Evolutionary conservation across 2,797 vertebrate genomes (phyloP).

Genomic region (Setipinna tenuifilis): DNA sequence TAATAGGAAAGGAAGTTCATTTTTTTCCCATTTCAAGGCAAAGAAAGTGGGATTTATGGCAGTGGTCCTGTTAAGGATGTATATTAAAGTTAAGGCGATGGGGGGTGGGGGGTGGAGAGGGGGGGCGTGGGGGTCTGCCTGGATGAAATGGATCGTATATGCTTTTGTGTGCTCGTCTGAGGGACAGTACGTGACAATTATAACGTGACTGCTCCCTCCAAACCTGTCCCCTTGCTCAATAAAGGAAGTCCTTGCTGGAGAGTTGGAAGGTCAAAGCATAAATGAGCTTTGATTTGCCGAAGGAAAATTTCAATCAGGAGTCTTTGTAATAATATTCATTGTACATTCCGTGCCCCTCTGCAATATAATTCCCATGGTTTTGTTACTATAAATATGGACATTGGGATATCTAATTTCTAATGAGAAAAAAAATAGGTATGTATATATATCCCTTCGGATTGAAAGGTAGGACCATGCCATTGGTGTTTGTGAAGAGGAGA

Average conservation of each 20-base stretch:
- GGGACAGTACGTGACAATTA: conserved; percentile 44
- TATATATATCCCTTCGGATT: conserved; percentile 78
- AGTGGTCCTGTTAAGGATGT: no score
- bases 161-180: conserved; percentile 35
- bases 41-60: background rate
- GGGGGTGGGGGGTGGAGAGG: no score
- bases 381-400: conserved; percentile 77
- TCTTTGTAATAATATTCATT: conserved; percentile 80
- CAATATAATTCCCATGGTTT: conserved; percentile 79
- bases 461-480: conserved; percentile 68
- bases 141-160: conserved; percentile 17
- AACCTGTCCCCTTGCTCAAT: conserved; percentile 59
- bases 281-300: conserved; percentile 76
- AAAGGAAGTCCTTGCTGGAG: conserved; percentile 75
- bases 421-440: conserved; percentile 63
- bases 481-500: conserved; percentile 80
- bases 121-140: background rate
- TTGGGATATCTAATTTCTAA: conserved; percentile 79
- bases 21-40: background rate
- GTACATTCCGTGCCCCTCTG: conserved; percentile 46
- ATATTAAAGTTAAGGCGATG: no score
- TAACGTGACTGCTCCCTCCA: conserved; percentile 43
- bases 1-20: background rate
- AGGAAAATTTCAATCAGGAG: conserved; percentile 75
- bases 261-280: conserved; percentile 78